Conservation (phyloP, 1,140 invertebrate genomes). For the Aphis craccivora region DNA sequence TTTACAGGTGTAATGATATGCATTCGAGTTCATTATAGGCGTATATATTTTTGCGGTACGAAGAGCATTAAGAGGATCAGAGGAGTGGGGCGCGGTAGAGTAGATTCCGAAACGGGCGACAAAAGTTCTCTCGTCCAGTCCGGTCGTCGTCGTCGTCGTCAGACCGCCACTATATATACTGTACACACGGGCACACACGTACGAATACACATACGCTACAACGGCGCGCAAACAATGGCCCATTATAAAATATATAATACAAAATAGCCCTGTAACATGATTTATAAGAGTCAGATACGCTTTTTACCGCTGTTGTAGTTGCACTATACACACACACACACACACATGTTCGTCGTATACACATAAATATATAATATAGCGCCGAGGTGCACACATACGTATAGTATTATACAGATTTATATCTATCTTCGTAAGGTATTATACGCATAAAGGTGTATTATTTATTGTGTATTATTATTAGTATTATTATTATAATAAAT, state of each 20-base stretch:
- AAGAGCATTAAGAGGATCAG: neutral
- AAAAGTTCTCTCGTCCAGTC: conserved; percentile 40
- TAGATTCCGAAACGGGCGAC: neutral
- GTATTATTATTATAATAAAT: neutral
- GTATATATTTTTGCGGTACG: neutral
- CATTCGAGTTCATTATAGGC: conserved; percentile 17
- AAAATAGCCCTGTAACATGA: conserved; percentile 45
- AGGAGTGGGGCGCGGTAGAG: neutral
- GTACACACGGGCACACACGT: neutral
- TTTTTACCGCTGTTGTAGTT: neutral
- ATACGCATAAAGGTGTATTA: conserved; percentile 49
- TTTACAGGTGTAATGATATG: conserved; percentile 41
- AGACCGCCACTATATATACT: neutral
- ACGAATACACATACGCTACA: neutral
- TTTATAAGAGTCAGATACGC: conserved; percentile 49
- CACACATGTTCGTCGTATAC: too few relatives aligned
- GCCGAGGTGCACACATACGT: neutral
- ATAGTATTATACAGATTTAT: conserved; percentile 45
- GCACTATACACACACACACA: neutral
- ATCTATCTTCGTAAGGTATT: conserved; percentile 22
- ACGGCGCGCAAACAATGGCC: conserved; percentile 42
- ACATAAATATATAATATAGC: neutral
- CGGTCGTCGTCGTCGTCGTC: neutral
- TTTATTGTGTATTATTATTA: conserved; percentile 51
- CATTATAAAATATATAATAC: conserved; percentile 55